Evolutionary conservation across 2,888 invertebrate species (phyloP).

Genomic region (Drosophila planitibia): DNA sequence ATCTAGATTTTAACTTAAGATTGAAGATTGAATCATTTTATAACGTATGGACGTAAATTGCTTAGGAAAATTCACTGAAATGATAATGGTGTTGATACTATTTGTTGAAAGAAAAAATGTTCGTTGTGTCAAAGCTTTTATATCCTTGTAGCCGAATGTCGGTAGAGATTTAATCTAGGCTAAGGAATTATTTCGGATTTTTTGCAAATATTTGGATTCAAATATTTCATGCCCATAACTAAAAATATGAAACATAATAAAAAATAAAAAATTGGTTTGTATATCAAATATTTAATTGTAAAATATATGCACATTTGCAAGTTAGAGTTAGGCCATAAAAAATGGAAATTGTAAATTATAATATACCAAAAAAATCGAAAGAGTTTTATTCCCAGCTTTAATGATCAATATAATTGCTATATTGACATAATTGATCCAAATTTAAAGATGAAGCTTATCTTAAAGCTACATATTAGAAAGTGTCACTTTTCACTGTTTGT

Average conservation of each 20-base stretch:
- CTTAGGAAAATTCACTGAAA: neutral
- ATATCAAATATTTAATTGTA: neutral
- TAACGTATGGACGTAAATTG: neutral
- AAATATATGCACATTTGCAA: neutral
- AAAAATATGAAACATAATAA: neutral
- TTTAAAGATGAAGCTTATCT: neutral
- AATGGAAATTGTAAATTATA: neutral
- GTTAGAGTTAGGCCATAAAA: neutral
- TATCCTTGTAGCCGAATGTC: neutral
- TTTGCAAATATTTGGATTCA: neutral
- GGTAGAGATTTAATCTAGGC: neutral
- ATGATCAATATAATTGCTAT: neutral
- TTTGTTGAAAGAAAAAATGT: neutral
- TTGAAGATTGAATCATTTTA: neutral
- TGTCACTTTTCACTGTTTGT: neutral
- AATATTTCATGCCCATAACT: neutral
- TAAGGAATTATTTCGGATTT: neutral
- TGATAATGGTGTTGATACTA: neutral
- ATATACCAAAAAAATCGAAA: neutral
- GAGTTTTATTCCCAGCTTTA: neutral
- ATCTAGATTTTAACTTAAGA: neutral
- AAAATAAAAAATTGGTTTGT: neutral
- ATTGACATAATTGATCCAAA: neutral
- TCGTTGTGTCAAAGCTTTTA: neutral
- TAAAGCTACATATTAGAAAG: neutral